phyloP scores from a whole-genome alignment of 2,888 invertebrate genomes.

The Gymnoscelis rufifasciata region DNA sequence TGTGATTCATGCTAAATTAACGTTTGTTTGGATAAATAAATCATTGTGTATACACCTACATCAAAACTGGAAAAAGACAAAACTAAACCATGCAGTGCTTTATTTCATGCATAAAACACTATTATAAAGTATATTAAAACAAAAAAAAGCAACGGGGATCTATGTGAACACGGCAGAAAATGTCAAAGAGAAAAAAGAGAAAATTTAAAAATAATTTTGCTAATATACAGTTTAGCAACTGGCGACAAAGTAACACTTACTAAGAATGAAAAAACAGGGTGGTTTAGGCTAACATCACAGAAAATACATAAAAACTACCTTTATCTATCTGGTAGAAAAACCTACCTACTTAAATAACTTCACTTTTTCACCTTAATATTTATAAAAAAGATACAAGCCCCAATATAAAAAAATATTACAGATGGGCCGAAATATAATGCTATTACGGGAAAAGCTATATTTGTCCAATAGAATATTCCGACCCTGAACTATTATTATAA shows the following conservation, averaged over 20 bases:
- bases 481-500: too few relatives aligned
- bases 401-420: not conserved
- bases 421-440: too few relatives aligned
- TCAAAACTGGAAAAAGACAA: not conserved
- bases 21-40: not conserved
- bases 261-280: conserved; percentile 48
- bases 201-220: conserved; percentile 3
- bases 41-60: not conserved
- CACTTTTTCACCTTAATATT: not conserved
- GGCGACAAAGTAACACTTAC: conserved; percentile 26
- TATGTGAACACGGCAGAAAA: not conserved
- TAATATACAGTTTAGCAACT: conserved; percentile 25
- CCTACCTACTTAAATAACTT: not conserved
- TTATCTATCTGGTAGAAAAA: conserved; percentile 4
- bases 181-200: not conserved
- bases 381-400: not conserved
- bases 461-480: too few relatives aligned
- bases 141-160: not conserved
- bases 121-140: not conserved
- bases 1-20: not conserved
- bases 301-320: conserved; percentile 16
- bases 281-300: conserved; percentile 44
- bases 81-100: not conserved
- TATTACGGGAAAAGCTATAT: too few relatives aligned
- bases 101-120: not conserved